Evolutionary conservation across 2,113 vertebrate genomes (phyloP), one percentile per base, ranked within the genome.

Genomic region (Sprattus sprattus): DNA sequence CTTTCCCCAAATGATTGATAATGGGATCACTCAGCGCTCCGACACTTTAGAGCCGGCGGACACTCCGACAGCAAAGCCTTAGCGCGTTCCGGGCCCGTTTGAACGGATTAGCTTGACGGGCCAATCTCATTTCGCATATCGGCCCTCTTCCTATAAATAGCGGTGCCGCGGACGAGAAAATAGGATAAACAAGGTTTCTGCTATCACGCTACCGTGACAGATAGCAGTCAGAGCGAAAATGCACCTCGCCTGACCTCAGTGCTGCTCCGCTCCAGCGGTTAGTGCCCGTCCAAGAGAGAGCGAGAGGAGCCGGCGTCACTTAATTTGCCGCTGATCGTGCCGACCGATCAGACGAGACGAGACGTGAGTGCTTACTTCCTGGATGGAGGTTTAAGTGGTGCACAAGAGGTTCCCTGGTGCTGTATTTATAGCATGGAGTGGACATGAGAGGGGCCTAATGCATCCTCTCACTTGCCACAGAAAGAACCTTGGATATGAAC

Each of bases 81-180:
- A 2, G 28, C 75, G 50, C 49, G 81, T 85, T 82, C 47, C 46
- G 84, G 88, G 82, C 89, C 71, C 20, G 83, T 90, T 91, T 89
- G 82, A 91, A 25, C 52, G 89, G 92, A 93, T 91, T 93, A 89
- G 85, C 87, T 90, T 67, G 85, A 87, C 83, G 87, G 84, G 82
- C 67, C 87, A 89, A 82, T 90, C 85, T 89, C 90, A 88, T 87
- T 89, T 88, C 50, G 87, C 89, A 86, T 87, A 87, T 88, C 81
- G 84, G 52, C 83, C 32, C 71, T 39, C 71, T 87, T 45, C 75
- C 88, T 93, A 91, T 89, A 92, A 91, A 91, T 92, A 91, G 88
- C 57, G 3, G 83, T 39, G 25, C 71, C 50, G 45, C 84, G 86
- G 88, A 82, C n/a, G 71, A 88, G 84, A 84, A 85, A 89, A 91